Conservation (phyloP, 2,113 vertebrate species). For the Polypterus senegalus region DNA sequence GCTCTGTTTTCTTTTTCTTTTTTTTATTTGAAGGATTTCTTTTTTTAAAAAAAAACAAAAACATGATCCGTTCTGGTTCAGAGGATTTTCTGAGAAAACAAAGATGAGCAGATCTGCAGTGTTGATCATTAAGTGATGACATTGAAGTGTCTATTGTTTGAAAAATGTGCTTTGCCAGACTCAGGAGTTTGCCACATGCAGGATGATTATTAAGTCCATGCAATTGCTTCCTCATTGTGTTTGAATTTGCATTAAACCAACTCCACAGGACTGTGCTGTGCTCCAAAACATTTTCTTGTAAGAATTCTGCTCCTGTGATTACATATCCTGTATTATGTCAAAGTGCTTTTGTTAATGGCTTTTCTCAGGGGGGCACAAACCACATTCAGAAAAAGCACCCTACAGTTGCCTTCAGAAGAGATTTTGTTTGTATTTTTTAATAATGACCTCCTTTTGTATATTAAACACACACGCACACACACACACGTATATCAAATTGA, state of each 20-base stretch:
- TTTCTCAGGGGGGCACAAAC: neutral
- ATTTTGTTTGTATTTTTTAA: neutral
- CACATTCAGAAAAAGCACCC: slow-evolving; percentile 3
- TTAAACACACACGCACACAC: too few relatives aligned
- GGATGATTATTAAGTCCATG: slow-evolving; percentile 6
- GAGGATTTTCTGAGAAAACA: too few relatives aligned
- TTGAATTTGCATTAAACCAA: slow-evolving; percentile 13
- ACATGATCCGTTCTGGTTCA: too few relatives aligned
- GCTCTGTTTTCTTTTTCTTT: too few relatives aligned
- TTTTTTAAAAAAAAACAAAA: too few relatives aligned
- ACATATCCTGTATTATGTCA: neutral
- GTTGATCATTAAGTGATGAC: slow-evolving; percentile 14
- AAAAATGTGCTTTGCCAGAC: slow-evolving; percentile 7
- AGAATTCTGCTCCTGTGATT: slow-evolving; percentile 6
- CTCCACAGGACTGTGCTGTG: slow-evolving; percentile 1
- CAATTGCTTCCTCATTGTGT: slow-evolving; percentile 6
- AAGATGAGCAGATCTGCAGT: too few relatives aligned
- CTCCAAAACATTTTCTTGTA: slow-evolving; percentile 7
- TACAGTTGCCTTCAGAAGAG: neutral
- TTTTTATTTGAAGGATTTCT: too few relatives aligned
- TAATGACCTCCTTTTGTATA: slow-evolving; percentile 1
- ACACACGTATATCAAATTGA: too few relatives aligned
- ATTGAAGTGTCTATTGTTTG: slow-evolving; percentile 8
- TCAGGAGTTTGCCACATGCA: slow-evolving; percentile 4
- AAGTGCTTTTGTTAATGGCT: slow-evolving; percentile 3